These are phyloP conservation scores for Karalla daura DNA, from an alignment of 2,797 vertebrate species.

Conservation along the genomic window DNA sequence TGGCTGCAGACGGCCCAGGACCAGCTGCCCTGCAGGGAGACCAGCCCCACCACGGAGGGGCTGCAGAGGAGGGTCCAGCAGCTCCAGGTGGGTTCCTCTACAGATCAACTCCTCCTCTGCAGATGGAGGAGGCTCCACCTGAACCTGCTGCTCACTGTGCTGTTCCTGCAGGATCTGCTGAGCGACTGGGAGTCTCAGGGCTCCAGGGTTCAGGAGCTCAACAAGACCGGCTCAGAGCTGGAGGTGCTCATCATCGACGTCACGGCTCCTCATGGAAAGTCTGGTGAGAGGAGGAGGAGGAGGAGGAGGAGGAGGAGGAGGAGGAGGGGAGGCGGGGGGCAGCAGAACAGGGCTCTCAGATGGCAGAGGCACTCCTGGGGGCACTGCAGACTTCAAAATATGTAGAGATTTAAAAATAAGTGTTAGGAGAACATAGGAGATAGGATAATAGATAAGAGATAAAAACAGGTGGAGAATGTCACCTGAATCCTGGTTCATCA, in stretches of 20 bases:
- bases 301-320: too few species aligned
- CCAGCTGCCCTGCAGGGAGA: conserved; percentile 86
- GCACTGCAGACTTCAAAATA: too few species aligned
- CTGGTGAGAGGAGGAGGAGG: conserved; percentile 86
- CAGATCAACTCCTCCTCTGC: too few species aligned
- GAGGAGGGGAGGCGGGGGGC: too few species aligned
- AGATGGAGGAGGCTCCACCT: too few species aligned
- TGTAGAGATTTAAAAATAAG: too few species aligned
- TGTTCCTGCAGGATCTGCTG: conserved; percentile 87
- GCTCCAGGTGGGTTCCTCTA: conserved; percentile 90
- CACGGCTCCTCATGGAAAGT: conserved; percentile 89
- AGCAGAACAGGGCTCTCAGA: too few species aligned
- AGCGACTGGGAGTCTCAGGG: conserved; percentile 90
- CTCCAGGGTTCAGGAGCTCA: conserved; percentile 88
- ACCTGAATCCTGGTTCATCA: neutral
- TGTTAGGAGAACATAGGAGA: too few species aligned
- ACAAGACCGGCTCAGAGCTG: conserved; percentile 88
- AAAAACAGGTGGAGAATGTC: too few species aligned
- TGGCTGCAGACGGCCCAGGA: conserved; percentile 93
- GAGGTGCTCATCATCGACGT: conserved; percentile 92
- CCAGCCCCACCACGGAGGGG: conserved; percentile 85
- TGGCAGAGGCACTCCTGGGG: too few species aligned
- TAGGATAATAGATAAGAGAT: too few species aligned
- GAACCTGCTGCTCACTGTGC: too few species aligned
- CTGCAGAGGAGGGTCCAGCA: conserved; percentile 90